phyloP scores from a whole-genome alignment of 2,113 vertebrate species.

The Tauraco erythrolophus region DNA sequence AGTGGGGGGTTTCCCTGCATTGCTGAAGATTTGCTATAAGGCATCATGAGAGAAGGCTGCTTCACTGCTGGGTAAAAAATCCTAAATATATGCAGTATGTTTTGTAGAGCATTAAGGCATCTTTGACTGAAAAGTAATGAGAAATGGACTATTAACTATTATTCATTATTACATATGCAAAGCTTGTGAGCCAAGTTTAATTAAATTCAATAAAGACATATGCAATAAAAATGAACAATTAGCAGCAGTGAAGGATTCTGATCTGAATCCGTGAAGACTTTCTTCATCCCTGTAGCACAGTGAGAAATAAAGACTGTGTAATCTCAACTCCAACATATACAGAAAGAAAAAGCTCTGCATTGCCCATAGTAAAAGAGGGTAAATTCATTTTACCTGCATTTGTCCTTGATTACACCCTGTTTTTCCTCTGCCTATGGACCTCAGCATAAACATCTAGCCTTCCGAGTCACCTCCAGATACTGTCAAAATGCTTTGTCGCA shows the following conservation, averaged over 20 bases:
- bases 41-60: background rate
- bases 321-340: background rate
- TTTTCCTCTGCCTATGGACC: background rate
- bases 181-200: slow-evolving; percentile 23
- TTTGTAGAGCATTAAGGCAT: background rate
- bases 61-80: background rate
- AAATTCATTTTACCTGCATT: background rate
- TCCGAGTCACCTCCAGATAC: background rate
- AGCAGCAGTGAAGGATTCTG: background rate
- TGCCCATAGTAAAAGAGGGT: background rate
- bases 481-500: background rate
- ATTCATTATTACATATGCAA: background rate
- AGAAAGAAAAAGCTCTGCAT: background rate
- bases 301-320: background rate
- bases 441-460: background rate
- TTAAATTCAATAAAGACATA: background rate
- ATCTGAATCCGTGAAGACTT: background rate
- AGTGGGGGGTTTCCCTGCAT: background rate
- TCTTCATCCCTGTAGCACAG: background rate
- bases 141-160: background rate
- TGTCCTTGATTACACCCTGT: background rate
- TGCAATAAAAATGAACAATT: slow-evolving; percentile 17
- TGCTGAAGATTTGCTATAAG: background rate
- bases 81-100: background rate
- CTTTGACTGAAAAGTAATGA: slow-evolving; percentile 1